Evolutionary conservation across 2,797 vertebrate species (phyloP), one percentile per base, ranked within the genome.

Genomic region (Balearica regulorum): DNA sequence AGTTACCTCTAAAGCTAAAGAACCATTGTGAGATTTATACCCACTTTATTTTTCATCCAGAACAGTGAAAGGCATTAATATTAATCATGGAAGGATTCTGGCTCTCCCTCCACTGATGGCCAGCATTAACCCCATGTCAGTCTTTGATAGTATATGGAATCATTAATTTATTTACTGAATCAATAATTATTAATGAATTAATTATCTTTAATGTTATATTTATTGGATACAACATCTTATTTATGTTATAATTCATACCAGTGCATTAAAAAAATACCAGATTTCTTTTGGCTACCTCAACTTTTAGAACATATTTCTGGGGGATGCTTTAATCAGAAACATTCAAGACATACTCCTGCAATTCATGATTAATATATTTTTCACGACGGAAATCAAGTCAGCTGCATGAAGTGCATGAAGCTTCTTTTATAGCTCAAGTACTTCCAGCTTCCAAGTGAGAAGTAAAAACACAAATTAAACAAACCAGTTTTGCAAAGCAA

Each of bases 391-490:
- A 91, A 82, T 89, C 33, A 87, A 89, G 29, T 91, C 85, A 77
- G 60, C 64, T 87, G 77, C 79, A 78, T 72, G 31, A 37, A 75
- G 31, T 21, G 35, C 61, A 75, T 35, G 57, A 72, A 91, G 49
- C 13, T 90, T 46, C 53, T 95, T 92, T 87, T 84, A 80, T 46
- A 93, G 72, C 37, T 87, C 62, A 90, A 76, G 60, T 88, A 60
- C 51, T 93, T 90, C 73, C 55, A 84, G 73, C 72, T 89, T 92
- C 31, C 87, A 76, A 91, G 19, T 33, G 16, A 80, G 24, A 53
- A 60, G 43, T 88, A 68, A 94, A 96, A 72, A 2, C 46, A 89
- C 48, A 83, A 85, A 87, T 89, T 75, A 81, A 93, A 90, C 82
- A 62, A 75, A 91, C 57, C 8, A 3, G 16, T 65, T 83, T 93